phyloP scores from a whole-genome alignment of 2,113 vertebrate species.

The Apteryx owenii region DNA sequence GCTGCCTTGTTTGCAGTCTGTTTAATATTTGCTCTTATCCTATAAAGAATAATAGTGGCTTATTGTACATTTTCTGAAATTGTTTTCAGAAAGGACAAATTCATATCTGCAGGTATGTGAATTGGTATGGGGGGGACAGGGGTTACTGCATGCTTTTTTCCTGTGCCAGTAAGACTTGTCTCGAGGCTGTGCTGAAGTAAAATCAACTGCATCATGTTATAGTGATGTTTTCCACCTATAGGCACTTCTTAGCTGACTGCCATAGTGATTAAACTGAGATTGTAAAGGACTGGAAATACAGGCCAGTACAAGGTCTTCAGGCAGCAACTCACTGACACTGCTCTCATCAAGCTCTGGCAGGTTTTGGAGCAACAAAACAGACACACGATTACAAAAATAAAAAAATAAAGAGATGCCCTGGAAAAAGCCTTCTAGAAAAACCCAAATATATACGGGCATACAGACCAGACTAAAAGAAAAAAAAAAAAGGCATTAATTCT shows the following conservation, averaged over 20 bases:
- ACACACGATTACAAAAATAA: rapidly evolving
- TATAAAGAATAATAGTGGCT: neutral
- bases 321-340: neutral
- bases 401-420: neutral
- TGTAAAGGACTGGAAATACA: neutral
- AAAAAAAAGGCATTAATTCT: neutral
- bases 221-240: conserved; percentile 12
- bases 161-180: neutral
- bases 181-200: neutral
- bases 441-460: neutral
- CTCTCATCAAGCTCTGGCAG: neutral
- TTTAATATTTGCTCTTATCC: conserved; percentile 15
- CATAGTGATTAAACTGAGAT: neutral
- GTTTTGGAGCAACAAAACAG: neutral
- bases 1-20: conserved; percentile 3
- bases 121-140: neutral
- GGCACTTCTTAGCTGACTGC: neutral
- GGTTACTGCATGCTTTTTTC: neutral
- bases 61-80: neutral
- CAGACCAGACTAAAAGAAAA: neutral
- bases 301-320: neutral
- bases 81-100: neutral
- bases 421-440: neutral
- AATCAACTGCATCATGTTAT: neutral
- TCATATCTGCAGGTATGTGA: neutral